phyloP scores from a whole-genome alignment of 2,888 invertebrate species.

The Pyrochroa serraticornis region DNA sequence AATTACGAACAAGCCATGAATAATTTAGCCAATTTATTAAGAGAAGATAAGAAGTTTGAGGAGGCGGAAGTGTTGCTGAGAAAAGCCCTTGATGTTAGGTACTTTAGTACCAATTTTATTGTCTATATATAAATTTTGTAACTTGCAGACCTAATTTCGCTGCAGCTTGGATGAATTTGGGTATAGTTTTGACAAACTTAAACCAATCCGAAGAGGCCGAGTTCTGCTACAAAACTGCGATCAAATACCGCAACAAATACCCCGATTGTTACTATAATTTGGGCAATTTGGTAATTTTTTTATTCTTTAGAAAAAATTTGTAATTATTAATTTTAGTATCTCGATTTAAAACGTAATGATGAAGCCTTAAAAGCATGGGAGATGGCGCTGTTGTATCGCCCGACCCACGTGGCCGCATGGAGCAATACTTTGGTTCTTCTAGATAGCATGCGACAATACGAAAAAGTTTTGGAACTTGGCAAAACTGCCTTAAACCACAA shows the following conservation, averaged over 20 bases:
- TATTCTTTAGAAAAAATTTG: not conserved
- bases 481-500: slow-evolving; percentile 72
- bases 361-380: slow-evolving; percentile 84
- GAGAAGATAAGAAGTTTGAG: slow-evolving; percentile 69
- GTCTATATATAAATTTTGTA: slow-evolving; percentile 29
- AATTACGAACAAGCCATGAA: slow-evolving; percentile 92
- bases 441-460: slow-evolving; percentile 65
- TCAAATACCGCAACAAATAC: slow-evolving; percentile 78
- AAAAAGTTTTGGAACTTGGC: slow-evolving; percentile 74
- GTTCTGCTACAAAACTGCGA: slow-evolving; percentile 78
- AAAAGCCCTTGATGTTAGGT: slow-evolving; percentile 77
- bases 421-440: slow-evolving; percentile 86
- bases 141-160: slow-evolving; percentile 88
- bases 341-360: slow-evolving; percentile 75
- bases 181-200: slow-evolving; percentile 83
- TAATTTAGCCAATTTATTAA: slow-evolving; percentile 86
- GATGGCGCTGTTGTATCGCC: slow-evolving; percentile 77
- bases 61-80: slow-evolving; percentile 77
- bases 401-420: slow-evolving; percentile 87
- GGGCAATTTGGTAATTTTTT: slow-evolving; percentile 79
- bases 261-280: slow-evolving; percentile 95
- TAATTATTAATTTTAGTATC: slow-evolving; percentile 65
- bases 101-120: slow-evolving; percentile 37
- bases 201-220: slow-evolving; percentile 76
- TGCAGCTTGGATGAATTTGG: slow-evolving; percentile 98